Evolutionary conservation across 2,888 invertebrate species (phyloP).

Genomic region (Xiphydria camelus): DNA sequence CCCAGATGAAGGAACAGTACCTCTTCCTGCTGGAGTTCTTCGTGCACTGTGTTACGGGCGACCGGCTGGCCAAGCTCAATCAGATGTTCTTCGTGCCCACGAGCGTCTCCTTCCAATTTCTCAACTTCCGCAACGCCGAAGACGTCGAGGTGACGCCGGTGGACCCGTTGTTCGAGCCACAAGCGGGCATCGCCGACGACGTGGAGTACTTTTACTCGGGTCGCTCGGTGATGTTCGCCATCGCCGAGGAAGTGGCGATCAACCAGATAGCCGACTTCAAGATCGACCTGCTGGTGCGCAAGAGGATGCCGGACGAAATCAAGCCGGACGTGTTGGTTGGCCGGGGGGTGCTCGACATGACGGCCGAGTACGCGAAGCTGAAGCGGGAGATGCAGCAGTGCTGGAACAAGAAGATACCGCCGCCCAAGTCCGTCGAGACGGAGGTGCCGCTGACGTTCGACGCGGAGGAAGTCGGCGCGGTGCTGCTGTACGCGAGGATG

Average conservation of each 20-base stretch:
- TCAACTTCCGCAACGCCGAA: slow-evolving; percentile 63
- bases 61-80: slow-evolving; percentile 44
- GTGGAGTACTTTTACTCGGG: slow-evolving; percentile 62
- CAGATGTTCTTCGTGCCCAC: slow-evolving; percentile 56
- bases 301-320: slow-evolving; percentile 64
- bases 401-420: slow-evolving; percentile 31
- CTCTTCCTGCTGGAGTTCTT: slow-evolving; percentile 68
- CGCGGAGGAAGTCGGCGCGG: slow-evolving; percentile 59
- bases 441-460: slow-evolving; percentile 61
- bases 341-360: slow-evolving; percentile 64
- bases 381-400: slow-evolving; percentile 58
- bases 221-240: slow-evolving; percentile 68
- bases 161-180: slow-evolving; percentile 44
- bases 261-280: slow-evolving; percentile 61
- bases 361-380: slow-evolving; percentile 65
- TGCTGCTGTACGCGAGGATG: slow-evolving; percentile 65
- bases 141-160: slow-evolving; percentile 37
- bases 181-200: slow-evolving; percentile 42
- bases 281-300: slow-evolving; percentile 61
- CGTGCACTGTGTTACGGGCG: slow-evolving; percentile 59
- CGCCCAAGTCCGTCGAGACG: slow-evolving; percentile 64
- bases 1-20: slow-evolving; percentile 34
- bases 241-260: slow-evolving; percentile 61
- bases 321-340: slow-evolving; percentile 66
- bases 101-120: slow-evolving; percentile 64